These are phyloP conservation scores for Drosophila koepferae DNA, from an alignment of 2,888 invertebrate species.

Conservation along the genomic window DNA sequence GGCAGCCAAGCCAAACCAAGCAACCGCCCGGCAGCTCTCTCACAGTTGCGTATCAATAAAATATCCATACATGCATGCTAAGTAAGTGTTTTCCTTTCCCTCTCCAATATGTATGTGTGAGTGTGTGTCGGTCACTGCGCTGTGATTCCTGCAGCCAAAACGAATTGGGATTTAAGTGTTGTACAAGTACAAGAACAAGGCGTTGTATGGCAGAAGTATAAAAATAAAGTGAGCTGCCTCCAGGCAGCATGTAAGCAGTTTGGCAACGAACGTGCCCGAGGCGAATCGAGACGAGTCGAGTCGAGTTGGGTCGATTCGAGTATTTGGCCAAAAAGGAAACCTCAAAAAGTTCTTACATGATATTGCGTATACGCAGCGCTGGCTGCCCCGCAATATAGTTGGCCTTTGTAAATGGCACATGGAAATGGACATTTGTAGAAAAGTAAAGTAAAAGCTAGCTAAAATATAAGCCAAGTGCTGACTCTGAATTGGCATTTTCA, in stretches of 20 bases:
- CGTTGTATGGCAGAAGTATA: slow-evolving; percentile 55
- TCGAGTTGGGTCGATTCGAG: slow-evolving; percentile 1
- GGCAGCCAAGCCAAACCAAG: slow-evolving; percentile 17
- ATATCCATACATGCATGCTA: slow-evolving; percentile 80
- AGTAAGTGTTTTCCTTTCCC: slow-evolving; percentile 65
- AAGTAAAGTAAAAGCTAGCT: slow-evolving; percentile 5
- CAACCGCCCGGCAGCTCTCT: slow-evolving; percentile 50
- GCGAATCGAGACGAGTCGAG: background rate
- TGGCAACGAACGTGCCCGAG: slow-evolving; percentile 54
- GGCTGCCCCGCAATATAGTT: background rate
- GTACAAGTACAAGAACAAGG: slow-evolving; percentile 66
- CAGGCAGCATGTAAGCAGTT: slow-evolving; percentile 51
- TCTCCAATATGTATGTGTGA: background rate
- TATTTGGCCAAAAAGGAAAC: slow-evolving; percentile 38
- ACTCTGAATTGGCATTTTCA: slow-evolving; percentile 8
- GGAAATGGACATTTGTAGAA: slow-evolving; percentile 35
- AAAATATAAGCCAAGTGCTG: slow-evolving; percentile 18
- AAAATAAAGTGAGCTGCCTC: slow-evolving; percentile 64
- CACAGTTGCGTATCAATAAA: slow-evolving; percentile 76
- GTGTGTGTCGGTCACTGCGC: slow-evolving; percentile 53
- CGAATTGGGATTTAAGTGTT: slow-evolving; percentile 79
- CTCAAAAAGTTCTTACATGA: slow-evolving; percentile 31
- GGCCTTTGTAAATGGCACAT: slow-evolving; percentile 17
- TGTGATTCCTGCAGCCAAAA: slow-evolving; percentile 72
- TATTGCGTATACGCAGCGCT: slow-evolving; percentile 68